phyloP scores from a whole-genome alignment of 35 echinoderm and acorn worm genomes.

The Holothuria glaberrima region DNA sequence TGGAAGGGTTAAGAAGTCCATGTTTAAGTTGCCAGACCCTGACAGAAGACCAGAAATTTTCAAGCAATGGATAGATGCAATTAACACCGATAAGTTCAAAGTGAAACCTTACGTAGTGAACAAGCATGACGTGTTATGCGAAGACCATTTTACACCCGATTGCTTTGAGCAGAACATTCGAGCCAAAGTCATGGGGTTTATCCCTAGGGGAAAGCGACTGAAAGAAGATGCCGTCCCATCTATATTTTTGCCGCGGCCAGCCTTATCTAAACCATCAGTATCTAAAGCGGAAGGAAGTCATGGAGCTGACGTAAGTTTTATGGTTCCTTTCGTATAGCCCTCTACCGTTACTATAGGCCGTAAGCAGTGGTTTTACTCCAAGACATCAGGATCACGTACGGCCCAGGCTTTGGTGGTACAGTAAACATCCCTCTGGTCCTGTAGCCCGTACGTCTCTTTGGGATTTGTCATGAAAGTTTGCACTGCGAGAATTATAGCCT shows the following conservation, averaged over 20 bases:
- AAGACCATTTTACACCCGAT: constrained; percentile 23
- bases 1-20: constrained; percentile 14
- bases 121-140: constrained; percentile 22
- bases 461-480: too few relatives aligned
- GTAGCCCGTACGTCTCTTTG: too few relatives aligned
- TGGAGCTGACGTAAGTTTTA: neutral
- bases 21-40: constrained; percentile 34
- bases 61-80: neutral
- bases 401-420: too few relatives aligned
- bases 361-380: too few relatives aligned
- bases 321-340: too few relatives aligned
- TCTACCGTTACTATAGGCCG: too few relatives aligned
- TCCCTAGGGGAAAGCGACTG: neutral
- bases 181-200: constrained; percentile 41
- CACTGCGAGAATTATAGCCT: too few relatives aligned
- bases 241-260: neutral
- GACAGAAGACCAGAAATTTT: constrained; percentile 36
- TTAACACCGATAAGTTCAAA: constrained; percentile 8
- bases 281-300: neutral
- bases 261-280: neutral
- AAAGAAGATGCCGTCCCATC: constrained; percentile 13
- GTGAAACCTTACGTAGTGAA: neutral
- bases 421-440: too few relatives aligned
- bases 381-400: too few relatives aligned
- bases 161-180: constrained; percentile 40